Conservation (phyloP, 2,888 invertebrate genomes). For the Bembecia ichneumoniformis region DNA sequence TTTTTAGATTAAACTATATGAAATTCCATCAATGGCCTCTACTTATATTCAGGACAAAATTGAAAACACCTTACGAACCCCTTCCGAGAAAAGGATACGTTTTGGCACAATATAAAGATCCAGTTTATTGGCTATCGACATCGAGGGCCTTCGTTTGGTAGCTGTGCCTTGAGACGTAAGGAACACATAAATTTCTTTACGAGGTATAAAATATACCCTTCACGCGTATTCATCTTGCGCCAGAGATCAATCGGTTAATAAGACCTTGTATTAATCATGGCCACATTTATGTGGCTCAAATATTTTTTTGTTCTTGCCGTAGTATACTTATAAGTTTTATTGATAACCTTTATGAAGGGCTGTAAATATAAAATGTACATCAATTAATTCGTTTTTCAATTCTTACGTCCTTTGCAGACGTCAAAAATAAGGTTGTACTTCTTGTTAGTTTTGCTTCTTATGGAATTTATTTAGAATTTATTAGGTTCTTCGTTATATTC, state of each 20-base stretch:
- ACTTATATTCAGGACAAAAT: constrained; percentile 54
- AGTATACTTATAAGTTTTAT: no score
- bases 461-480: no score
- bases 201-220: constrained; percentile 56
- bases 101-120: constrained; percentile 54
- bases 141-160: constrained; percentile 20
- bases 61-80: constrained; percentile 43
- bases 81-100: constrained; percentile 35
- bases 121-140: constrained; percentile 46
- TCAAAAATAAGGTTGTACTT: no score
- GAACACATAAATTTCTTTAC: constrained; percentile 58
- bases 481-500: no score
- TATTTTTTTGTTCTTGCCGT: no score
- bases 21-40: constrained; percentile 37
- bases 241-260: constrained; percentile 40
- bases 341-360: no score
- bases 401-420: no score
- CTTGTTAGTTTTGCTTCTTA: no score
- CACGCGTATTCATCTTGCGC: constrained; percentile 29
- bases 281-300: no score
- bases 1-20: constrained; percentile 39
- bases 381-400: no score
- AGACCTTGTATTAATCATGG: no score
- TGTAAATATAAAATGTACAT: no score
- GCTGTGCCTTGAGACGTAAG: constrained; percentile 19